These are phyloP conservation scores for Diuraphis noxia DNA, from an alignment of 1,140 invertebrate species.

Conservation along the genomic window DNA sequence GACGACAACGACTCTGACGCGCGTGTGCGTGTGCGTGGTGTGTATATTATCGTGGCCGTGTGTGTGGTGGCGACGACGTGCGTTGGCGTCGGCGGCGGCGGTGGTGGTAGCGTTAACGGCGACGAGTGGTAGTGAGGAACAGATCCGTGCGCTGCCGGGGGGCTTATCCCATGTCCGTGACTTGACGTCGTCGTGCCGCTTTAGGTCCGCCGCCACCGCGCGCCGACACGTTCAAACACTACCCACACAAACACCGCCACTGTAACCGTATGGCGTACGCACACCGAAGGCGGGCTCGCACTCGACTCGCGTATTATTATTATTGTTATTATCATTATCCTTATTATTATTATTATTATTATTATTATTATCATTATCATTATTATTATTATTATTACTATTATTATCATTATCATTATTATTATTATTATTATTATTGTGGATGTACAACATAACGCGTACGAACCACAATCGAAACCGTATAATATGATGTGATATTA, in stretches of 20 bases:
- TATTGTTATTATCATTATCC: not conserved
- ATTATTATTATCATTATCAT: not conserved
- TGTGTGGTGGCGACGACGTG: slow-evolving; percentile 35
- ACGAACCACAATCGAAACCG: not conserved
- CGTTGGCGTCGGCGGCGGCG: slow-evolving; percentile 18
- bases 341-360: slow-evolving; percentile 4
- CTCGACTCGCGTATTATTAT: not conserved
- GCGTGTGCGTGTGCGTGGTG: not conserved
- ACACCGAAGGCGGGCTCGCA: not conserved
- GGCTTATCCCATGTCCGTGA: slow-evolving; percentile 50
- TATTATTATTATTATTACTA: not conserved
- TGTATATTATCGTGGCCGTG: not conserved
- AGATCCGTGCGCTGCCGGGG: slow-evolving; percentile 12
- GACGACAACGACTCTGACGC: not conserved
- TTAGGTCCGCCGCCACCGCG: not conserved
- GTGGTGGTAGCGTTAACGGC: not conserved
- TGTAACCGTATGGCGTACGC: not conserved
- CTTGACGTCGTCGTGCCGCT: slow-evolving; percentile 46
- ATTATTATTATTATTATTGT: slow-evolving; percentile 17
- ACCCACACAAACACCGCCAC: slow-evolving; percentile 17
- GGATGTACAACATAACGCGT: not conserved
- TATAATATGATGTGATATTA: not conserved
- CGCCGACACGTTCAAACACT: slow-evolving; percentile 27
- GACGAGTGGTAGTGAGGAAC: not conserved
- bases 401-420: not conserved